These are phyloP conservation scores for Anguilla obscura DNA, from an alignment of 2,797 vertebrate species.

Conservation along the genomic window DNA sequence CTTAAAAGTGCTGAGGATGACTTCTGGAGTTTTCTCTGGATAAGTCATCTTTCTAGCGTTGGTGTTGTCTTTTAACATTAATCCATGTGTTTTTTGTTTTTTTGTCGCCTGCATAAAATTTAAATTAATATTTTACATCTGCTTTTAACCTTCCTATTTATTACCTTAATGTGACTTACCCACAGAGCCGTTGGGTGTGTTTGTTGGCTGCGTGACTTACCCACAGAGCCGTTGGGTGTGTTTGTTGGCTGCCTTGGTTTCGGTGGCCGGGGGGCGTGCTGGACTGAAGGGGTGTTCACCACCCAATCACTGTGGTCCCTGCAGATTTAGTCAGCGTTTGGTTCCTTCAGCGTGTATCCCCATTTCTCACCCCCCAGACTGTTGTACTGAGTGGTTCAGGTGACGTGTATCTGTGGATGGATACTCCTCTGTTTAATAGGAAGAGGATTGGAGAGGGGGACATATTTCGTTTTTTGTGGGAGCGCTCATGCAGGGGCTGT, in stretches of 20 bases:
- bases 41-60: neutral
- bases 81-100: neutral
- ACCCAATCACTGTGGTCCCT: neutral
- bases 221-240: neutral
- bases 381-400: neutral
- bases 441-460: neutral
- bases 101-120: conserved; percentile 5
- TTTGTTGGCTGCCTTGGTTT: neutral
- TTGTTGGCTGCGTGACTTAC: neutral
- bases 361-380: neutral
- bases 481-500: neutral
- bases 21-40: neutral
- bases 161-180: conserved; percentile 17
- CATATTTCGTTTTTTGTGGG: neutral
- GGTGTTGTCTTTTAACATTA: neutral
- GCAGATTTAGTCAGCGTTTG: neutral
- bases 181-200: neutral
- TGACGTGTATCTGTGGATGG: neutral
- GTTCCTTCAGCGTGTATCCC: neutral
- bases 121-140: conserved; percentile 11
- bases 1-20: conserved; percentile 46
- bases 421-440: too few relatives aligned
- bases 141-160: conserved; percentile 30
- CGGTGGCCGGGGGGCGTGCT: neutral
- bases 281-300: neutral